Base-by-base conservation (phyloP, 2,888 invertebrate genomes). In the Ryuthela nishihirai region DNA sequence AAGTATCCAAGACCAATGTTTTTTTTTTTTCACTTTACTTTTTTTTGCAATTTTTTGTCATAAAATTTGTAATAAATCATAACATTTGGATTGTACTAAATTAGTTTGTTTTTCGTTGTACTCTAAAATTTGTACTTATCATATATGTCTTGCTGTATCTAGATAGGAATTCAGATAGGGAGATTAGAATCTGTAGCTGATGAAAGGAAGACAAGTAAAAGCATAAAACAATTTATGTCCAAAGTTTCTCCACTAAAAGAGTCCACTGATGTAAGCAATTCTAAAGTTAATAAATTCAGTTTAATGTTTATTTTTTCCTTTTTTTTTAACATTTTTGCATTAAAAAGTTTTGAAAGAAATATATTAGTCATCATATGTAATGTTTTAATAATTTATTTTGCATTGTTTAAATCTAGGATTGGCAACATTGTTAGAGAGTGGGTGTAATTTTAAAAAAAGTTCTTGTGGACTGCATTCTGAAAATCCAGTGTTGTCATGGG, bases 111-210 rank as follows among this genome's bases (percentile, higher is more conserved):
- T n/a, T n/a, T 29, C 12, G 12, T 9, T 29, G 29, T 9, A 29
- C 29, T 29, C 29, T 9, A 7, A 29, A 7, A 29, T 29, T 29
- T 9, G 29, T 9, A 29, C 12, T 29, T 29, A n/a, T n/a, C n/a
- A n/a, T n/a, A n/a, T 12, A 29, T 9, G 7, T 7, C 29, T 29
- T 29, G 7, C 2, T 18, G 10, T 40, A 21, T 26, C 23, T 36
- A 59, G 53, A 21, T 59, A 21, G 59, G 59, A 20, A 59, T 59
- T 35, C 59, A 59, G 23, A 17, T 59, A 25, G 50, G 48, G 41
- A 59, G 53, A 38, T 17, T 59, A 26, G 59, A 59, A 41, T 4
- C 29, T 24, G 12, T 20, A 4, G 36, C 46, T 15, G 46, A 36
- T 15, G 50, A 46, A 36, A 20, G 23, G n/a, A 24, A 17, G 23